Evolutionary conservation across 2,888 invertebrate genomes (phyloP), one percentile per base, ranked within the genome.

Genomic region (Buathra laborator): DNA sequence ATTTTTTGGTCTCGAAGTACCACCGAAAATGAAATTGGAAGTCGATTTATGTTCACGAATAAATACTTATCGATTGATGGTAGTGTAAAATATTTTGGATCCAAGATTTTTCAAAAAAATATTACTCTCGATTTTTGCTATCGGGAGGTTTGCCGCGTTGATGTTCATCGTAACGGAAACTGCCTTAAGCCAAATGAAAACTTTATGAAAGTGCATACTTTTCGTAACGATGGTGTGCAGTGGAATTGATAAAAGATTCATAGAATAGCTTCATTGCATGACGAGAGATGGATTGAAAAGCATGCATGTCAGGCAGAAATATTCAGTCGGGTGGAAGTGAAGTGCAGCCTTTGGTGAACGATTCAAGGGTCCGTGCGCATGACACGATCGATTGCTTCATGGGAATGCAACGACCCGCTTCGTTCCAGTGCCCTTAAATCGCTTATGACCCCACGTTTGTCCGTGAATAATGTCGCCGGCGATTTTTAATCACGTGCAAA

Each of bases 331-430:
- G 72, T 67, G 70, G 81, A 74, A 84, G 66, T 72, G 62, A 12
- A 76, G 16, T 64, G 80, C 46, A 56, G 53, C 62, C 56, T 70
- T 76, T 78, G 76, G 29, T 77, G 53, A 82, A 62, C 77, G 68
- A 53, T 67, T 71, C 76, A 74, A 66, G 48, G 46, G 74, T 78
- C 19, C 29, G 53, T 85, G 86, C 86, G 87, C 86, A 87, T 85
- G 86, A 66, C 87, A 62, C 82, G 70, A 87, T 87, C 86, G 87
- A 87, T 87, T 83, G 74, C 62, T 56, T 46, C 75, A 84, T 81
- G 85, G 76, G 79, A 87, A 86, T 88, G 81, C 83, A 85, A 86
- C 77, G 84, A 86, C 84, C 80, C 56, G 76, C 75, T 66, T 72
- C 78, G 81, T 84, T 80, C 81, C 80, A 82, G 68, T 83, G 83